A percentile compares a stretch with the other conserved stretches of the same genome.
Conservation (phyloP, 2,113 vertebrate species). For the Furnarius figulus region DNA sequence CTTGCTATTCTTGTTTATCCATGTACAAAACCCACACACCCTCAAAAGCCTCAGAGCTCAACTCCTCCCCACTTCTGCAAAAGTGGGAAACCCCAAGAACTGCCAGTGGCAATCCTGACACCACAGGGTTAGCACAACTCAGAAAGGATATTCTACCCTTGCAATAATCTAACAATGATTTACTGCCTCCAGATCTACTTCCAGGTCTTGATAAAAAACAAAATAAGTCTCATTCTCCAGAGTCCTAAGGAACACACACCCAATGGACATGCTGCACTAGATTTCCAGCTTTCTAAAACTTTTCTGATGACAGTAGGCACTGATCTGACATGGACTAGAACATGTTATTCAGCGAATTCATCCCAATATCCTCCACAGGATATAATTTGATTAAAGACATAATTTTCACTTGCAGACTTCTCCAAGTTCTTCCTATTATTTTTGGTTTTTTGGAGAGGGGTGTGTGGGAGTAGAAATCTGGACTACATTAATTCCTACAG, state of each 20-base stretch:
- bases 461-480: neutral
- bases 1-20: neutral
- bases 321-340: neutral
- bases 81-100: neutral
- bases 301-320: neutral
- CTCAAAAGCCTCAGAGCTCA: neutral
- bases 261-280: fast-evolving
- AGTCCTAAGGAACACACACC: neutral
- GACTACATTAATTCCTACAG: neutral
- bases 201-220: neutral
- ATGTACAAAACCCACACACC: neutral
- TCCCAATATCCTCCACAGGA: neutral
- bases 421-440: neutral
- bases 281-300: neutral
- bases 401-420: neutral
- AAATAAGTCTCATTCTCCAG: neutral
- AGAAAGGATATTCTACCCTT: neutral
- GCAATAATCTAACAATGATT: neutral
- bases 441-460: neutral
- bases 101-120: neutral
- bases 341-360: neutral
- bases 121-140: neutral
- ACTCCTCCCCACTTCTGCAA: neutral
- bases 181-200: neutral
- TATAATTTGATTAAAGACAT: neutral